Evolutionary conservation across 2,888 invertebrate genomes (phyloP).

Genomic region (Hybos culiciformis): DNA sequence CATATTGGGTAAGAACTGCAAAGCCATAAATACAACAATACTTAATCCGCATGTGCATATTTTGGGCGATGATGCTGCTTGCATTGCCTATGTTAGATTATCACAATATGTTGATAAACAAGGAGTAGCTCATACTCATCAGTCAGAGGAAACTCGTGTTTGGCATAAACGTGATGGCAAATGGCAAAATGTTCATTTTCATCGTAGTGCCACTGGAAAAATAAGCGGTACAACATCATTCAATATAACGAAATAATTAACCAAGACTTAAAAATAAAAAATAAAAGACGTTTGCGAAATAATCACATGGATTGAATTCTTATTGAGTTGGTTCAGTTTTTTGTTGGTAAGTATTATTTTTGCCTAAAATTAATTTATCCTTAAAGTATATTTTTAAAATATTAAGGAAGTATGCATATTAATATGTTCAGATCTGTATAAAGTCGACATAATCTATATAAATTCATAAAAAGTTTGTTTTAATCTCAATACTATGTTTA

Average conservation of each 20-base stretch:
- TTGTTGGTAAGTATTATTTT: too few relatives aligned
- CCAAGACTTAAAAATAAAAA: constrained; percentile 11
- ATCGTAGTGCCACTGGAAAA: constrained; percentile 63
- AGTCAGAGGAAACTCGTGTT: constrained; percentile 95
- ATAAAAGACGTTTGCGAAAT: too few relatives aligned
- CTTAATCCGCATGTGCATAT: constrained; percentile 97
- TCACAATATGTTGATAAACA: constrained; percentile 95
- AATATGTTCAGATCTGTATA: too few relatives aligned
- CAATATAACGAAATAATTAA: constrained; percentile 33
- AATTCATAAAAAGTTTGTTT: too few relatives aligned
- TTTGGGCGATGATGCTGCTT: constrained; percentile 95
- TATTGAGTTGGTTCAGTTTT: too few relatives aligned
- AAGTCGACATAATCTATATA: too few relatives aligned
- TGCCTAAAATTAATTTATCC: too few relatives aligned
- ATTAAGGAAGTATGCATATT: too few relatives aligned
- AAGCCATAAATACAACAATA: constrained; percentile 89
- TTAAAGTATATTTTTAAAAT: too few relatives aligned
- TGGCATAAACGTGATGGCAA: constrained; percentile 98
- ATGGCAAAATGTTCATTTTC: constrained; percentile 99
- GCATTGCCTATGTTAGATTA: constrained; percentile 94
- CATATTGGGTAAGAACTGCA: constrained; percentile 82
- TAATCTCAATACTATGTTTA: too few relatives aligned
- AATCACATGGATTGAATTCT: too few relatives aligned
- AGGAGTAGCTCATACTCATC: constrained; percentile 87
- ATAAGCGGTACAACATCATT: constrained; percentile 36